phyloP scores from a whole-genome alignment of 2,797 vertebrate species.

The Urophycis tenuis region DNA sequence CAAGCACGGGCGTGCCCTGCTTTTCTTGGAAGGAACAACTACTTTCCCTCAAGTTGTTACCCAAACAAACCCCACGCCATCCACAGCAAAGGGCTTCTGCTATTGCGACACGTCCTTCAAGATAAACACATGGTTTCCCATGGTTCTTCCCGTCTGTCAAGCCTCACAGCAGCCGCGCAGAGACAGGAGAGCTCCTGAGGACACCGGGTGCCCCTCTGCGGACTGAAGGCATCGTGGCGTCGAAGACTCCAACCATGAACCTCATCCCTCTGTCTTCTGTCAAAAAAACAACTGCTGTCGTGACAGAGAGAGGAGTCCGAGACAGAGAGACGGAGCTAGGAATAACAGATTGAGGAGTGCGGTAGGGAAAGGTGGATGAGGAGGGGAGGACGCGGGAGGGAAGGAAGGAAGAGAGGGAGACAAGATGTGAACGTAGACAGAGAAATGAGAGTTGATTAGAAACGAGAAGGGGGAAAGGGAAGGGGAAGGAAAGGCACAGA shows the following conservation, averaged over 20 bases:
- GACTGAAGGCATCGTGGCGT: neutral
- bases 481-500: neutral
- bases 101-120: neutral
- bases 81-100: neutral
- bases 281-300: neutral
- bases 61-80: neutral
- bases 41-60: neutral
- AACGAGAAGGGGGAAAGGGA: neutral
- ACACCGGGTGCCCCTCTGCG: neutral
- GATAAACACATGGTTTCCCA: neutral
- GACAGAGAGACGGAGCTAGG: too few relatives aligned
- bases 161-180: neutral
- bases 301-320: too few relatives aligned
- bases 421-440: too few relatives aligned
- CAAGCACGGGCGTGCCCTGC: conserved; percentile 3
- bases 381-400: too few relatives aligned
- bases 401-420: neutral
- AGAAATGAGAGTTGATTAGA: neutral
- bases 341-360: neutral
- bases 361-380: neutral
- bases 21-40: neutral
- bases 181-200: neutral
- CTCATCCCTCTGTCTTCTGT: neutral
- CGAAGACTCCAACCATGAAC: neutral
- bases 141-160: neutral